Evolutionary conservation across 2,797 vertebrate species (phyloP).

Genomic region (Leptodactylus fallax): DNA sequence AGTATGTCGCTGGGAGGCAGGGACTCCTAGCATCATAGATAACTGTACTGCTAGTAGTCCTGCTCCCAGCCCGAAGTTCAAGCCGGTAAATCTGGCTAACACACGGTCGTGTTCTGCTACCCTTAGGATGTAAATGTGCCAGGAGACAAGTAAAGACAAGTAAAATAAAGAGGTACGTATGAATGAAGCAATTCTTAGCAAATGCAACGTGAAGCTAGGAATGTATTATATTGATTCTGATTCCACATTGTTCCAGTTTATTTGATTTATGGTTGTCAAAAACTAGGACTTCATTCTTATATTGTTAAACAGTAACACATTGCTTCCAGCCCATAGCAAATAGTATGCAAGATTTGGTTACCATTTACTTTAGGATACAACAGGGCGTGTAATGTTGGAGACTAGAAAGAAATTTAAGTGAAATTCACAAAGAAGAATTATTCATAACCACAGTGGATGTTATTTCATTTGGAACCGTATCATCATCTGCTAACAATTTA

Average conservation of each 20-base stretch:
- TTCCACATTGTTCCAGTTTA: background rate
- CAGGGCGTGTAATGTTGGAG: background rate
- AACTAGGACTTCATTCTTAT: background rate
- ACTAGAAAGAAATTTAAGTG: slow-evolving; percentile 17
- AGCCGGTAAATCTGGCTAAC: too few relatives aligned
- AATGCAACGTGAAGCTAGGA: background rate
- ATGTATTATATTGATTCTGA: too few relatives aligned
- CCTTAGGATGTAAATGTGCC: too few relatives aligned
- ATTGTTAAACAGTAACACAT: slow-evolving; percentile 9
- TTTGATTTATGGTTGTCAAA: background rate
- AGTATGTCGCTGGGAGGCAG: too few relatives aligned
- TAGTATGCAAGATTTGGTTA: background rate
- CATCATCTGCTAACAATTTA: slow-evolving; percentile 31
- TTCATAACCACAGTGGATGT: slow-evolving; percentile 16
- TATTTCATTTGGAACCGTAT: background rate
- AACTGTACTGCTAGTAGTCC: too few relatives aligned
- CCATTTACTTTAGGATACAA: background rate
- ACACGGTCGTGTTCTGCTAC: too few relatives aligned
- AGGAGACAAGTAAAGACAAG: too few relatives aligned
- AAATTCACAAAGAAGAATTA: slow-evolving; percentile 11
- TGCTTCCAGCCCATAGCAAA: background rate
- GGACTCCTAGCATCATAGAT: too few relatives aligned
- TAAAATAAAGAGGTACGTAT: background rate
- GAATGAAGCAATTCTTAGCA: background rate
- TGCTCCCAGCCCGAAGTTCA: too few relatives aligned